These are phyloP conservation scores for Meriones unguiculatus DNA, from an alignment of 2,113 vertebrate genomes.

Conservation along the genomic window DNA sequence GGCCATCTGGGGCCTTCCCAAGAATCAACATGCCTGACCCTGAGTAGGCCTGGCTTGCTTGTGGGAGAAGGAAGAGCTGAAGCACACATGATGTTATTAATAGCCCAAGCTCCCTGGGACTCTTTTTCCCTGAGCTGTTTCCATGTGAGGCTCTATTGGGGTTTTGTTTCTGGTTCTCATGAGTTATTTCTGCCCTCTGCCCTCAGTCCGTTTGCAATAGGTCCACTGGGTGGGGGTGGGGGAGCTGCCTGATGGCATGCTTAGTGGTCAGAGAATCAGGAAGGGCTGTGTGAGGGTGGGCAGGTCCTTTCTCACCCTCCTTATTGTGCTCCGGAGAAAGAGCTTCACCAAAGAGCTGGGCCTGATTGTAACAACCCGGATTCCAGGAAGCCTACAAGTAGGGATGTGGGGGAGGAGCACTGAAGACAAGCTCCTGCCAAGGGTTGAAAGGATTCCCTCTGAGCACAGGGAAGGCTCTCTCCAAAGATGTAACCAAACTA, in stretches of 20 bases:
- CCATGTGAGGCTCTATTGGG: conserved; percentile 69
- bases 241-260: conserved; percentile 64
- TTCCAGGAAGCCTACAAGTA: background rate
- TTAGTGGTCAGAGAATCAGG: conserved; percentile 63
- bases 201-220: conserved; percentile 73
- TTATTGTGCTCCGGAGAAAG: background rate
- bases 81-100: conserved; percentile 81
- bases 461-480: background rate
- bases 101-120: conserved; percentile 76
- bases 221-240: conserved; percentile 57
- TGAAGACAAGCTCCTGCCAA: background rate
- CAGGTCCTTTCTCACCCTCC: conserved; percentile 60
- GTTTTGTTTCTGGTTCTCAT: conserved; percentile 83
- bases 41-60: background rate
- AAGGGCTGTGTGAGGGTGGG: background rate
- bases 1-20: conserved; percentile 26
- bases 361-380: background rate
- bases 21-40: background rate
- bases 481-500: background rate
- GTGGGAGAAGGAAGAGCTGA: conserved; percentile 36
- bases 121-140: conserved; percentile 72
- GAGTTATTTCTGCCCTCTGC: conserved; percentile 85
- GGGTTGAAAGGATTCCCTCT: background rate
- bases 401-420: background rate
- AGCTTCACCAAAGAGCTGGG: background rate